Conservation (phyloP, 2,888 invertebrate genomes). For the Portevinia maculata region DNA sequence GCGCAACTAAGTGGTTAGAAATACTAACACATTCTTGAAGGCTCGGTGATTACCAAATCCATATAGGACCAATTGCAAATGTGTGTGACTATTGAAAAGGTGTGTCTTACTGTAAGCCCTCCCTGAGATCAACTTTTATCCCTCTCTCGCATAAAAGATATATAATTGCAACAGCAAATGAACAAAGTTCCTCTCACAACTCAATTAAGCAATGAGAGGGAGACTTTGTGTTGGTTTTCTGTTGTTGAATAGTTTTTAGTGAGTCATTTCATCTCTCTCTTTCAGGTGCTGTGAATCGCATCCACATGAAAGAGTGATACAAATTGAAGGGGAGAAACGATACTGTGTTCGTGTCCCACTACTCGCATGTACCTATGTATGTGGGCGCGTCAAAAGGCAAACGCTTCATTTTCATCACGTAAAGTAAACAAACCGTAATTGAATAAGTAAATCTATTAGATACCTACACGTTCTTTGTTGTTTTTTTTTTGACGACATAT, state of each 20-base stretch:
- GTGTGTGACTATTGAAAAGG: constrained; percentile 11
- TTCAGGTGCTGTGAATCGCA: too few species aligned
- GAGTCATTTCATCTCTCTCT: constrained; percentile 4
- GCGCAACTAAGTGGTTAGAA: constrained; percentile 43
- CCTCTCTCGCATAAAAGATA: constrained; percentile 16
- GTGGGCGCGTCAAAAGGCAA: constrained; percentile 74
- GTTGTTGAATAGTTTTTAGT: constrained; percentile 1
- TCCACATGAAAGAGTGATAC: constrained; percentile 2
- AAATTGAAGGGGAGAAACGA: constrained; percentile 44
- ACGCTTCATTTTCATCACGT: constrained; percentile 72
- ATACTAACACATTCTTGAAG: constrained; percentile 17
- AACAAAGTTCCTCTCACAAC: constrained; percentile 71
- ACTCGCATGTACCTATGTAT: constrained; percentile 17
- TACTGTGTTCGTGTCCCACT: constrained; percentile 15
- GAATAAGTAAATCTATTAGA: constrained; percentile 72
- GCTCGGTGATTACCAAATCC: constrained; percentile 48
- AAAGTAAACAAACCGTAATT: constrained; percentile 74
- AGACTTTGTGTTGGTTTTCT: constrained; percentile 29
- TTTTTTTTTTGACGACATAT: constrained; percentile 9
- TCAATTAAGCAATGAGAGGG: constrained; percentile 67
- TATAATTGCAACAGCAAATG: constrained; percentile 33
- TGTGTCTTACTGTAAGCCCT: constrained; percentile 4
- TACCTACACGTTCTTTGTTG: constrained; percentile 64
- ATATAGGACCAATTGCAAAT: constrained; percentile 6
- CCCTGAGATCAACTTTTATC: constrained; percentile 28